These are phyloP conservation scores for Tonatia bakeri DNA, from an alignment of 2,113 vertebrate genomes.

Conservation along the genomic window DNA sequence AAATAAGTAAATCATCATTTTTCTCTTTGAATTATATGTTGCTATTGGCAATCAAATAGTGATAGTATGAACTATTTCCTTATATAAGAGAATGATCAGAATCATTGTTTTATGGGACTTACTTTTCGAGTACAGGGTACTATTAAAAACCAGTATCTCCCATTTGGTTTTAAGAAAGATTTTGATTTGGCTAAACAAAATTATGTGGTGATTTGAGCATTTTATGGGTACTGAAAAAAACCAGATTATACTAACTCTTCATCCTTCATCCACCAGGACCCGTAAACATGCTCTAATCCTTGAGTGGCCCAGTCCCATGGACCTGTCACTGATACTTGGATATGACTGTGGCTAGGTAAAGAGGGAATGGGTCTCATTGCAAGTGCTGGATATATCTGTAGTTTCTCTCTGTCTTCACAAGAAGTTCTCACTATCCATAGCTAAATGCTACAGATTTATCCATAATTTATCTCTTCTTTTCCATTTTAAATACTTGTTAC, in stretches of 20 bases:
- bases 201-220: not conserved
- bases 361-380: not conserved
- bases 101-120: not conserved
- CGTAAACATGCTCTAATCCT: not conserved
- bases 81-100: not conserved
- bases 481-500: not conserved
- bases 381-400: not conserved
- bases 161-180: not conserved
- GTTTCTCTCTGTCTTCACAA: not conserved
- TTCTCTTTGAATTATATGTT: not conserved
- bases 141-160: not conserved
- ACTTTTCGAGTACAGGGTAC: not conserved
- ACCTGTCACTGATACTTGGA: not conserved
- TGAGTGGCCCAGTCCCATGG: not conserved
- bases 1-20: not conserved
- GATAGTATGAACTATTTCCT: not conserved
- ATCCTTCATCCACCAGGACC: not conserved
- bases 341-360: not conserved
- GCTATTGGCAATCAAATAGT: not conserved
- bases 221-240: not conserved
- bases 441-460: not conserved
- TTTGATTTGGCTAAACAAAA: conserved; percentile 8
- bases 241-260: not conserved
- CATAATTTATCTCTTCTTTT: not conserved
- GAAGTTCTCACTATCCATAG: not conserved